phyloP scores from a whole-genome alignment of 2,888 invertebrate species.

The Drosophila diplacantha region DNA sequence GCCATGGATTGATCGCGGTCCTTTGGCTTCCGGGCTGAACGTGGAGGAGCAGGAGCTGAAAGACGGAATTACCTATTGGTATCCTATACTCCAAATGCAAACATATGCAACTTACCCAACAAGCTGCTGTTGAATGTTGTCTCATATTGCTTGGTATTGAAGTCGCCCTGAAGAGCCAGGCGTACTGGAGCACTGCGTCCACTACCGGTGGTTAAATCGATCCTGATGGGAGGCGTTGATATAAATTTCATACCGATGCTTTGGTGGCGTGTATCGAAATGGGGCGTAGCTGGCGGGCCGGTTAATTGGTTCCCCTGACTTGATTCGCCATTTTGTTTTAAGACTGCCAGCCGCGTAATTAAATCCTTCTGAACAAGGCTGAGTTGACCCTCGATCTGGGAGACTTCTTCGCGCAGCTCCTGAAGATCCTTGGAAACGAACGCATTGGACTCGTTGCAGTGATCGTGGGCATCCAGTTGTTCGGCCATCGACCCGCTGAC shows the following conservation, averaged over 20 bases:
- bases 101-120: conserved; percentile 36
- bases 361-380: conserved; percentile 61
- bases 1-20: conserved; percentile 21
- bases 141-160: conserved; percentile 54
- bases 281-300: conserved; percentile 19
- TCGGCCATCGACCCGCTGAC: conserved; percentile 64
- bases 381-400: conserved; percentile 65
- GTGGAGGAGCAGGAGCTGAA: conserved; percentile 52
- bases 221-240: conserved; percentile 74
- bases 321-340: conserved; percentile 26
- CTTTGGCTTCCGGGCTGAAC: conserved; percentile 55
- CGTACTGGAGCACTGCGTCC: conserved; percentile 54
- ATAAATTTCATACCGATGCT: conserved; percentile 64
- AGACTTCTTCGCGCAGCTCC: conserved; percentile 57
- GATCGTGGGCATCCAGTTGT: conserved; percentile 61
- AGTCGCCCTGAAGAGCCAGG: conserved; percentile 71
- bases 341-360: conserved; percentile 32
- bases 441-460: conserved; percentile 61
- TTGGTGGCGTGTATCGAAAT: not conserved
- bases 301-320: not conserved
- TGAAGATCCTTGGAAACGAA: conserved; percentile 63
- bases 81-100: too few species aligned
- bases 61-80: not conserved
- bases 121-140: conserved; percentile 44
- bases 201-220: conserved; percentile 47